Evolutionary conservation across 1,140 invertebrate genomes (phyloP).

Genomic region (Pinna nobilis): DNA sequence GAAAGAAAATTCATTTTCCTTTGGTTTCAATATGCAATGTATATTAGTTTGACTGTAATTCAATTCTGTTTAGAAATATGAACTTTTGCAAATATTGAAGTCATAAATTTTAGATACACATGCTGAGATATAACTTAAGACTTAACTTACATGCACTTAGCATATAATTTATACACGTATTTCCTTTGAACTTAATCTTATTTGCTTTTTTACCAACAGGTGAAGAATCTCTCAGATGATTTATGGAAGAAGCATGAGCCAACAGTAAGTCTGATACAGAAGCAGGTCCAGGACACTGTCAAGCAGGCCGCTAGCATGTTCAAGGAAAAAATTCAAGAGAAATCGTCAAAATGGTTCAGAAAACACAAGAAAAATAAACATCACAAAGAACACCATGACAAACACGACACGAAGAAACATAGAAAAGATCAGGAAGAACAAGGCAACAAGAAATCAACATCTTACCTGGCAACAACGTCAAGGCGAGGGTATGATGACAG

Average conservation of each 20-base stretch:
- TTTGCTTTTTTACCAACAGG: background rate
- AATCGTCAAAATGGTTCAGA: background rate
- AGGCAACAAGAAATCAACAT: background rate
- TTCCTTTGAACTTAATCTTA: background rate
- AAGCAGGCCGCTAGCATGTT: background rate
- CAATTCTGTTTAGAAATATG: background rate
- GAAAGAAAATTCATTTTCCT: too few relatives aligned
- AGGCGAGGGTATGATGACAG: slow-evolving; percentile 6
- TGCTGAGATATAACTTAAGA: background rate
- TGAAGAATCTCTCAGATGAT: slow-evolving; percentile 24
- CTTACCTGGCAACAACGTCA: background rate
- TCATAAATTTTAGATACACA: background rate
- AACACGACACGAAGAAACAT: slow-evolving; percentile 12
- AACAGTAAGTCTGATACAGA: background rate
- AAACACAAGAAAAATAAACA: slow-evolving; percentile 16
- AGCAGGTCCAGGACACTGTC: background rate
- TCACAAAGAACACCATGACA: background rate
- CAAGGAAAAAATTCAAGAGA: background rate
- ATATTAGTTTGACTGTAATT: too few relatives aligned
- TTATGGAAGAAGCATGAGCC: slow-evolving; percentile 29
- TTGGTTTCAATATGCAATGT: too few relatives aligned
- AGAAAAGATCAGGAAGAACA: slow-evolving; percentile 12
- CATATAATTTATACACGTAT: too few relatives aligned
- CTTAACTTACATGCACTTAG: too few relatives aligned
- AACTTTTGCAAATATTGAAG: background rate